Base-by-base conservation (phyloP, 2,888 invertebrate species). In the Drosophila sordidula region DNA sequence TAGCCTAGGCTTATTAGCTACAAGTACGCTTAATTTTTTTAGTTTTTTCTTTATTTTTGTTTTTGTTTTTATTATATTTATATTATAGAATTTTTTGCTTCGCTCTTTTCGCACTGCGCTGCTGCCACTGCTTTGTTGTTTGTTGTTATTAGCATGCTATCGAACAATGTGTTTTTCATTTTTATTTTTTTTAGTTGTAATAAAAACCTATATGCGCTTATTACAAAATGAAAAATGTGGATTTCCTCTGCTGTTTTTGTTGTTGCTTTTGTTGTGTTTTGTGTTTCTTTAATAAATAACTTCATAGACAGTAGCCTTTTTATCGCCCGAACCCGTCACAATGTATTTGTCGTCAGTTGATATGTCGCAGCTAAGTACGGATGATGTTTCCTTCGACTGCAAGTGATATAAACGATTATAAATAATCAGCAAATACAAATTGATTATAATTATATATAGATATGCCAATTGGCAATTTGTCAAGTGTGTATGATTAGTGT, bases 311-410 rank as follows among this genome's bases (percentile, higher is more conserved):
- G 98, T 98, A 81, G 98, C 98, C 93, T 98, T 98, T 93, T 98
- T 98, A 93, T 99, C 99, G 63, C 99, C 99, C 42, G 98, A 98
- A 73, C 99, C 99, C 49, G 99, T 99, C 89, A 99, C 98, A 90
- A 99, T 98, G 93, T 97, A 98, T 93, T 98, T 98, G 94, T 99
- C 99, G 93, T 99, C 99, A 70, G 96, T 95, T 75, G 98, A 98
- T 93, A 99, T 98, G 95, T 99, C 99, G 94, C 99, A 99, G 93
- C 98, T 98, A 90, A 99, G 94, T 91, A 99, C 98, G 91, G 98
- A 98, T 87, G 98, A 98, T 59, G 98, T 97, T 94, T 99, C 99
- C 93, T 98, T 98, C 51, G 96, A 96, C 97, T 97, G 94, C 5
- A 75, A 73, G 4, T 5, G 14, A 34, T 18, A 38, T n/a, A 84